Evolutionary conservation across 2,113 vertebrate genomes (phyloP).

Genomic region (Coryphaenoides rupestris): DNA sequence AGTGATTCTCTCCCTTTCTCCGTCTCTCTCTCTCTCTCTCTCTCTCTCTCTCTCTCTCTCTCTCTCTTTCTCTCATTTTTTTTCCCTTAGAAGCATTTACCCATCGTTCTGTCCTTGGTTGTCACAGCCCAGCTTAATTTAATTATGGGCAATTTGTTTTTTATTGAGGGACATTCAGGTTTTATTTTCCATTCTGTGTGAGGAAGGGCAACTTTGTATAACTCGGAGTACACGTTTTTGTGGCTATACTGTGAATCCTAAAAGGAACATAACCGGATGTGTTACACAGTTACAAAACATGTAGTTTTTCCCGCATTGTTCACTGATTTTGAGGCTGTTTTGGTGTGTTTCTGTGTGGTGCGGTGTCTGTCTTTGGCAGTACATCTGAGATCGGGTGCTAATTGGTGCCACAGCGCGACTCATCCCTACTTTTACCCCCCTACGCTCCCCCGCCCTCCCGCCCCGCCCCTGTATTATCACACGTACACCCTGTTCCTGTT

Average conservation of each 20-base stretch:
- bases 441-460: too few species aligned
- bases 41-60: slow-evolving; percentile 8
- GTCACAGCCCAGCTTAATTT: background rate
- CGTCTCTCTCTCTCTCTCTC: slow-evolving; percentile 18
- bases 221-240: too few species aligned
- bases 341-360: background rate
- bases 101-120: background rate
- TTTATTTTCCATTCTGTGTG: too few species aligned
- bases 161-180: too few species aligned
- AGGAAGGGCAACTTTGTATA: too few species aligned
- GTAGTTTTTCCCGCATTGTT: too few species aligned
- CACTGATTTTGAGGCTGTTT: too few species aligned
- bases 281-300: too few species aligned
- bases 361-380: background rate
- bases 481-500: slow-evolving; percentile 10
- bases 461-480: too few species aligned
- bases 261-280: too few species aligned
- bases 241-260: too few species aligned
- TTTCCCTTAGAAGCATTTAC: too few species aligned
- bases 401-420: slow-evolving; percentile 3
- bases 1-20: slow-evolving; percentile 33
- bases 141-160: background rate
- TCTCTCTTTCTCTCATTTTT: background rate
- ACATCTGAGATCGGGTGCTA: slow-evolving; percentile 1
- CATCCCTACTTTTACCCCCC: background rate